Conservation (phyloP, 2,797 vertebrate genomes). For the Artibeus jamaicensis region DNA sequence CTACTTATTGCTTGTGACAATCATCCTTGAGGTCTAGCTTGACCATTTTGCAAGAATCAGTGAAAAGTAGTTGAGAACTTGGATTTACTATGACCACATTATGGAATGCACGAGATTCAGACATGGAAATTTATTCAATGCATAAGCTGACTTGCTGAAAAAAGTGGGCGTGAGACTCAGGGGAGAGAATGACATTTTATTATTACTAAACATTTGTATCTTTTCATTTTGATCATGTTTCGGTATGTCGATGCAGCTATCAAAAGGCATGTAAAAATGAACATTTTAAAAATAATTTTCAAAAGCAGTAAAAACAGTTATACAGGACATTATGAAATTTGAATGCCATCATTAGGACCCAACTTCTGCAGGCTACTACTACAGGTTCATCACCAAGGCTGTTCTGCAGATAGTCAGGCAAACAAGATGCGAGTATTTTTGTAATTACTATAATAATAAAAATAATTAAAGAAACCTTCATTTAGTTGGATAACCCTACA, state of each 20-base stretch:
- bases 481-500: constrained; percentile 55
- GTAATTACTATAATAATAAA: neutral
- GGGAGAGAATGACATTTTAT: neutral
- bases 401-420: neutral
- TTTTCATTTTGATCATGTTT: constrained; percentile 42
- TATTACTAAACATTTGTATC: constrained; percentile 47
- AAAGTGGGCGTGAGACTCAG: neutral
- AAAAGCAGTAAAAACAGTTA: constrained; percentile 67
- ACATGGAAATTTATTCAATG: constrained; percentile 27
- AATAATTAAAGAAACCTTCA: constrained; percentile 65
- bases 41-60: neutral
- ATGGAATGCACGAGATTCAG: neutral
- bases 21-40: neutral
- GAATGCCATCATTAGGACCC: constrained; percentile 64
- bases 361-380: neutral
- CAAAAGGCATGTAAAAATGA: constrained; percentile 55
- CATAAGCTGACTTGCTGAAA: neutral
- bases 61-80: constrained; percentile 31
- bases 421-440: neutral
- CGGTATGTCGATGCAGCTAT: constrained; percentile 45
- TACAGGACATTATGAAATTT: constrained; percentile 55
- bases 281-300: constrained; percentile 30
- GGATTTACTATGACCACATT: neutral
- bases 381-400: neutral
- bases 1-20: neutral